phyloP scores from a whole-genome alignment of 1,140 invertebrate genomes.

The Venustaconcha ellipsiformis region DNA sequence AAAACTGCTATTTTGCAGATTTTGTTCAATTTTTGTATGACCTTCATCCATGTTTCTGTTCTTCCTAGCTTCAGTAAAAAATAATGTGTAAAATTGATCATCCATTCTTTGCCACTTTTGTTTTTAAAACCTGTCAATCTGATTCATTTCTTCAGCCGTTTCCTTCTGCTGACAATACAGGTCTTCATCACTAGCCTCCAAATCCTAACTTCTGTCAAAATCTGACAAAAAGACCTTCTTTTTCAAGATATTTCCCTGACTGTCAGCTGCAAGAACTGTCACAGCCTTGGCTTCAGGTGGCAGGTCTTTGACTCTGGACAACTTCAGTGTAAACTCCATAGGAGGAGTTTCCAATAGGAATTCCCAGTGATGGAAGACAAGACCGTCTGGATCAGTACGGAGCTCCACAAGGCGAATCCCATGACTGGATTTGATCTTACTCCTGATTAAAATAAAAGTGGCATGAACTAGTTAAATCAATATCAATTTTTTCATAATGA shows the following conservation, averaged over 20 bases:
- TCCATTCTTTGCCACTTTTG: too few species aligned
- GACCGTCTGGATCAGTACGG: constrained; percentile 72
- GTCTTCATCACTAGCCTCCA: too few species aligned
- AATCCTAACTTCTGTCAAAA: constrained; percentile 30
- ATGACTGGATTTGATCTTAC: constrained; percentile 72
- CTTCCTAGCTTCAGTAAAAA: too few species aligned
- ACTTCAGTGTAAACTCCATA: constrained; percentile 48
- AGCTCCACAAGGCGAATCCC: constrained; percentile 81
- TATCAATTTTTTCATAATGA: not conserved
- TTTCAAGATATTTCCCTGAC: constrained; percentile 59
- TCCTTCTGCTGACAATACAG: too few species aligned
- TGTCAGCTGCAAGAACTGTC: constrained; percentile 56
- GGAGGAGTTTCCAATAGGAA: constrained; percentile 68
- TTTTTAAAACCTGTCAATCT: too few species aligned
- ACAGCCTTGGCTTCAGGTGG: constrained; percentile 47
- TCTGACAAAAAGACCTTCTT: constrained; percentile 53
- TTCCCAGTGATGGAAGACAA: constrained; percentile 77
- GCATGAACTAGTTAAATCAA: not conserved
- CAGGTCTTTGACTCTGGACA: constrained; percentile 45
- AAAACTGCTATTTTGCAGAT: too few species aligned
- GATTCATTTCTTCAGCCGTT: too few species aligned
- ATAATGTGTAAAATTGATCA: too few species aligned
- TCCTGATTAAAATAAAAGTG: constrained; percentile 26
- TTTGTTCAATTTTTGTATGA: too few species aligned
- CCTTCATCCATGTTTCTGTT: too few species aligned